Base-by-base conservation (phyloP, 2,888 invertebrate species). In the Lacanobia oleracea region DNA sequence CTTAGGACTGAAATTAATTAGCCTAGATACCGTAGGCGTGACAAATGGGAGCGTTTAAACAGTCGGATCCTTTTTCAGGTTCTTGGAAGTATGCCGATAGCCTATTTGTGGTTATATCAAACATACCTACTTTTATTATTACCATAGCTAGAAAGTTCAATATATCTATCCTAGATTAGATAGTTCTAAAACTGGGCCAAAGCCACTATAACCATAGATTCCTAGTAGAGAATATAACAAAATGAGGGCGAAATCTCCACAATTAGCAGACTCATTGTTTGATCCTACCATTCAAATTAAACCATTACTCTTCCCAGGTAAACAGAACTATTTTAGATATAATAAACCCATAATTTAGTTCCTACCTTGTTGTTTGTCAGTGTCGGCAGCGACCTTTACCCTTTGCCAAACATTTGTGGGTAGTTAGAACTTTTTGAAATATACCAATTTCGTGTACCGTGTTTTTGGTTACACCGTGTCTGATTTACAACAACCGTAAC, bases 401-500 rank as follows among this genome's bases (percentile, higher is more conserved):
- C 82, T 82, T 82, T 82, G 77, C 62, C 67, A 64, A 83, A 82
- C 68, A 81, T 66, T 75, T 66, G 75, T 80, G 73, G 75, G 80
- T 82, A 77, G 81, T 74, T 68, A 33, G 63, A 79, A 81, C 79
- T 74, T 85, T 86, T 83, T 80, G 71, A 67, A 81, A 83, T 69
- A 83, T 69, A 71, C 67, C 70, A 74, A 81, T 77, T 75, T 77
- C 72, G 81, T 81, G 67, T 72, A 77, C 73, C 67, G 63, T 79
- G 71, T 77, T 85, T 84, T 81, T 68, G 80, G 76, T 70, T 75
- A 77, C 66, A 77, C 75, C 77, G 82, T 82, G 88, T 88, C 91
- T 90, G 92, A 93, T 92, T 92, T 92, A 92, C 90, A 90, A 90
- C 87, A 89, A 88, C 89, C 88, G 90, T 90, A 87, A 88, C 84